Conservation (phyloP, 2,113 vertebrate species). For the Promerops cafer region DNA sequence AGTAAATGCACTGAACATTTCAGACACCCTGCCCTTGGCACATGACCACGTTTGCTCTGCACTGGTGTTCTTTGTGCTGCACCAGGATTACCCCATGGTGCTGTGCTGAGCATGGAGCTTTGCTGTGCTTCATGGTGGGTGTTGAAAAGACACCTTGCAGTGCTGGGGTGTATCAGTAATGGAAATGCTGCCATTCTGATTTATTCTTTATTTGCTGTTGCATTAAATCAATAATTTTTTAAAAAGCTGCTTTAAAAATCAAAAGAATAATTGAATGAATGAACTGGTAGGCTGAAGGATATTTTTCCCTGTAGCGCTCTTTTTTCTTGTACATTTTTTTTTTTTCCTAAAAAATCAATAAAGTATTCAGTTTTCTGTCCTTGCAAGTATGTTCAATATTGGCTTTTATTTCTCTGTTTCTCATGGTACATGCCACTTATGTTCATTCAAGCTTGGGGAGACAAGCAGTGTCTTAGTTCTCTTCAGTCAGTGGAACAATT, state of each 20-base stretch:
- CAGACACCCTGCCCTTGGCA: neutral
- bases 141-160: neutral
- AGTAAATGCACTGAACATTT: neutral
- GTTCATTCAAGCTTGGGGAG: neutral
- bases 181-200: neutral
- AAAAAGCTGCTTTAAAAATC: neutral
- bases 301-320: neutral
- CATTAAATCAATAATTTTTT: neutral
- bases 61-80: neutral
- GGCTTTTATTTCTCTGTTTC: neutral
- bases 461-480: neutral
- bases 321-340: neutral
- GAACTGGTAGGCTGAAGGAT: neutral
- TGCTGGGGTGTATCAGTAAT: neutral
- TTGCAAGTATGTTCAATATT: neutral
- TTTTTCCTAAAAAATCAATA: neutral
- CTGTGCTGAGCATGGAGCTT: neutral
- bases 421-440: neutral
- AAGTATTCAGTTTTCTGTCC: neutral
- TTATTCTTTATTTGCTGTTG: neutral
- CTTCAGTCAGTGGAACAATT: neutral
- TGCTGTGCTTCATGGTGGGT: neutral
- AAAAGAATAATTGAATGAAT: neutral
- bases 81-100: neutral
- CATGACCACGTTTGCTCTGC: accelerated